These are phyloP conservation scores for Sinosuthora webbiana DNA, from an alignment of 2,113 vertebrate genomes.

Conservation along the genomic window DNA sequence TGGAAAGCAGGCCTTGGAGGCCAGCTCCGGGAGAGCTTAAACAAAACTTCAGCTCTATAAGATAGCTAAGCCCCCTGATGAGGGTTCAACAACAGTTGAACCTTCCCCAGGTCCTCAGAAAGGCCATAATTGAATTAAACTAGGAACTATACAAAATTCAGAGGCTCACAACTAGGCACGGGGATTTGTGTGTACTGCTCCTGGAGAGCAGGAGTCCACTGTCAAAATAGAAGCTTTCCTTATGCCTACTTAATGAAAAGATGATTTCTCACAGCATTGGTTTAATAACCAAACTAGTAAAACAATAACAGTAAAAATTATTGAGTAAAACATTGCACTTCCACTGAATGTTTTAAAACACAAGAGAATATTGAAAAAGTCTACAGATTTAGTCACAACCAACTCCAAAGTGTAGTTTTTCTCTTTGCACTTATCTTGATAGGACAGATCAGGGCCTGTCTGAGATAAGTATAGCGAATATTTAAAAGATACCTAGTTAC, in stretches of 20 bases:
- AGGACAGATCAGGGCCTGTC: background rate
- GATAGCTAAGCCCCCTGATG: background rate
- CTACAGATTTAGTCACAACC: background rate
- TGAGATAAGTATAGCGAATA: background rate
- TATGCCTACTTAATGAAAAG: background rate
- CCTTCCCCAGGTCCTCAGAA: background rate
- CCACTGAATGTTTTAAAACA: background rate
- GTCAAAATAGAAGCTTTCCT: background rate
- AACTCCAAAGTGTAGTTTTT: background rate
- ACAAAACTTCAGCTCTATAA: background rate
- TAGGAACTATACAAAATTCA: background rate
- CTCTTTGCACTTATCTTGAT: background rate
- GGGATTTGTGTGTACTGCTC: background rate
- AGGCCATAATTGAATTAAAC: background rate
- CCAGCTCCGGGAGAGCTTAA: background rate
- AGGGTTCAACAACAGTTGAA: background rate
- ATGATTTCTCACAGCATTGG: background rate
- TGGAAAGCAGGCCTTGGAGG: background rate
- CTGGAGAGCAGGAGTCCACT: background rate
- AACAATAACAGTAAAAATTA: background rate
- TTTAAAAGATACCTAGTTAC: background rate
- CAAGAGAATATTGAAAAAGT: background rate
- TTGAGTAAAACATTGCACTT: background rate
- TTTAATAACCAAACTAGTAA: background rate
- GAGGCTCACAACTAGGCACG: rapidly evolving